These are phyloP conservation scores for Micronycteris hirsuta DNA, from an alignment of 2,113 vertebrate species.

Conservation along the genomic window DNA sequence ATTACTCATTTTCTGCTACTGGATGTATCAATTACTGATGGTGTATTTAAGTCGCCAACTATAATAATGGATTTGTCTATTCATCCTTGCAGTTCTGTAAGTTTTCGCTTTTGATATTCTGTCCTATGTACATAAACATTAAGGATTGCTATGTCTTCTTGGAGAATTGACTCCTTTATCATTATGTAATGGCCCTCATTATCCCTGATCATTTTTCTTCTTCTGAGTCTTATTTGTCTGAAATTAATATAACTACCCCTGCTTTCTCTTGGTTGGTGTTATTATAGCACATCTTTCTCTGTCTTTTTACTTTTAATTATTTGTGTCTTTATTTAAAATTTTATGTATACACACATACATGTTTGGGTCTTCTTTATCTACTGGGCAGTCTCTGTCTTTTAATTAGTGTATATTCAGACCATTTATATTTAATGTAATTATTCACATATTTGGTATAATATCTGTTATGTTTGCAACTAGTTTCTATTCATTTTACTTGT, in stretches of 20 bases:
- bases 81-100: background rate
- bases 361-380: background rate
- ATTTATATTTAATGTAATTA: background rate
- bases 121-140: background rate
- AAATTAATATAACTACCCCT: too few relatives aligned
- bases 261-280: background rate
- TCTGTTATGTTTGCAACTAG: background rate
- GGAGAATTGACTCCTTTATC: background rate
- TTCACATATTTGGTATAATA: background rate
- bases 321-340: constrained; percentile 1
- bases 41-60: background rate
- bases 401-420: background rate
- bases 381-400: background rate
- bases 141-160: background rate
- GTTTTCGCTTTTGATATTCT: background rate
- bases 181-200: background rate
- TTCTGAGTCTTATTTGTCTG: background rate
- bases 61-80: background rate
- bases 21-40: background rate
- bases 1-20: background rate
- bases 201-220: background rate
- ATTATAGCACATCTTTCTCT: background rate
- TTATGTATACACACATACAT: too few relatives aligned
- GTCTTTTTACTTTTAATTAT: background rate
- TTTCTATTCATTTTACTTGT: background rate